Conservation (phyloP, 1,140 invertebrate species). For the Rhizoglyphus robini region DNA sequence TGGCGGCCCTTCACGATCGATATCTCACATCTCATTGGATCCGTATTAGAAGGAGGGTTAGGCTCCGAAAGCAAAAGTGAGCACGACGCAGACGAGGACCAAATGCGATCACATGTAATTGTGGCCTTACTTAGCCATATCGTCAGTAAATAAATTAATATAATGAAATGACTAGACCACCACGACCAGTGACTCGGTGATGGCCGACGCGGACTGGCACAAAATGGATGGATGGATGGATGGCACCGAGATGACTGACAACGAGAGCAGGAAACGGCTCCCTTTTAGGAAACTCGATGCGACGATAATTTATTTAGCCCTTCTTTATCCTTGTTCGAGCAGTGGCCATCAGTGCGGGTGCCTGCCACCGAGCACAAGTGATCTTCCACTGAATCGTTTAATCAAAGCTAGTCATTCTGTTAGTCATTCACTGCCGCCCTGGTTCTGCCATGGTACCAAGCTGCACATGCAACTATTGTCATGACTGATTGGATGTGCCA, state of each 20-base stretch:
- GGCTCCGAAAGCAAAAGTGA: neutral
- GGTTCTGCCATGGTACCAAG: no score
- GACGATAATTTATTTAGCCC: neutral
- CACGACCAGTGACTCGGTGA: neutral
- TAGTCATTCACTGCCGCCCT: neutral
- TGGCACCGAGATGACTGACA: neutral
- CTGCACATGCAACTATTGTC: neutral
- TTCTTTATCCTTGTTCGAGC: no score
- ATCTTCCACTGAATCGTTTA: neutral
- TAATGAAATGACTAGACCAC: neutral
- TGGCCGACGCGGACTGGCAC: no score
- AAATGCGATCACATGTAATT: neutral
- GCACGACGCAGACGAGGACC: constrained; percentile 22
- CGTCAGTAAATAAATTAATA: neutral
- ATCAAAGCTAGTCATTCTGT: neutral
- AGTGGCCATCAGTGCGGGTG: no score
- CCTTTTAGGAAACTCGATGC: neutral
- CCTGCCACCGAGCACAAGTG: neutral
- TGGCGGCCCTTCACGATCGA: neutral
- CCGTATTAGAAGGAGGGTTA: neutral
- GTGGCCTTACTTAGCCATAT: neutral
- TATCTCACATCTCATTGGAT: neutral
- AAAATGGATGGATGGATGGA: neutral
- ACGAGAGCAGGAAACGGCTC: neutral
- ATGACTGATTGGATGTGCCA: neutral